These are phyloP conservation scores for Phthorimaea operculella DNA, from an alignment of 1,140 invertebrate genomes.

Conservation along the genomic window DNA sequence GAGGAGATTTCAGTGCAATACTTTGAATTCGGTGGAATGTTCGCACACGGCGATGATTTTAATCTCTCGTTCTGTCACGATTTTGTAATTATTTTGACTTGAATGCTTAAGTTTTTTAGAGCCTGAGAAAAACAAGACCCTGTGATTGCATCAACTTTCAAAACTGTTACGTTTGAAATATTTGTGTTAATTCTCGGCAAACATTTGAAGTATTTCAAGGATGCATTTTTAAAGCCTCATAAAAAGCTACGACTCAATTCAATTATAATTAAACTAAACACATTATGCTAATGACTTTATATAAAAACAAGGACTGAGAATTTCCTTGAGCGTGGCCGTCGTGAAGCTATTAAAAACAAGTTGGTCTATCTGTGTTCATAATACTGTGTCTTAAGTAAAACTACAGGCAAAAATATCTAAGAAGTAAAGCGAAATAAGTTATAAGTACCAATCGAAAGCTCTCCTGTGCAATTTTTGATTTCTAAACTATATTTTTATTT, in stretches of 20 bases:
- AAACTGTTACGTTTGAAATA: not conserved
- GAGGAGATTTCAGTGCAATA: conserved; percentile 26
- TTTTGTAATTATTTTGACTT: conserved; percentile 13
- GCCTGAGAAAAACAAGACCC: not conserved
- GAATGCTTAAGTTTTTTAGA: conserved; percentile 19
- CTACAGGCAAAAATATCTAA: too few species aligned
- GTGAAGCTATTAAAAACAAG: conserved; percentile 23
- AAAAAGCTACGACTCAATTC: conserved; percentile 23
- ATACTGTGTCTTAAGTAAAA: too few species aligned
- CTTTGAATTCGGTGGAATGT: conserved; percentile 25
- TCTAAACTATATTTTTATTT: too few species aligned
- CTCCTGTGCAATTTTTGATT: too few species aligned
- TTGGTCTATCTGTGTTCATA: too few species aligned
- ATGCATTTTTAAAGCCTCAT: conserved; percentile 8
- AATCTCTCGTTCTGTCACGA: conserved; percentile 35
- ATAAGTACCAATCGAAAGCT: too few species aligned
- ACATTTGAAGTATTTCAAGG: conserved; percentile 9
- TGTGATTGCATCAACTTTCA: not conserved
- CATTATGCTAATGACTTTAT: conserved; percentile 31
- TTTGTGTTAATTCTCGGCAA: not conserved
- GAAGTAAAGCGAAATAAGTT: too few species aligned
- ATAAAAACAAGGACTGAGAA: conserved; percentile 37
- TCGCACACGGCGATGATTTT: conserved; percentile 32
- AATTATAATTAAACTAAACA: conserved; percentile 25
- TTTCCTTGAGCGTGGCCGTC: conserved; percentile 43